These are phyloP conservation scores for Drosophila triauraria DNA, from an alignment of 1,140 invertebrate species.

Conservation along the genomic window DNA sequence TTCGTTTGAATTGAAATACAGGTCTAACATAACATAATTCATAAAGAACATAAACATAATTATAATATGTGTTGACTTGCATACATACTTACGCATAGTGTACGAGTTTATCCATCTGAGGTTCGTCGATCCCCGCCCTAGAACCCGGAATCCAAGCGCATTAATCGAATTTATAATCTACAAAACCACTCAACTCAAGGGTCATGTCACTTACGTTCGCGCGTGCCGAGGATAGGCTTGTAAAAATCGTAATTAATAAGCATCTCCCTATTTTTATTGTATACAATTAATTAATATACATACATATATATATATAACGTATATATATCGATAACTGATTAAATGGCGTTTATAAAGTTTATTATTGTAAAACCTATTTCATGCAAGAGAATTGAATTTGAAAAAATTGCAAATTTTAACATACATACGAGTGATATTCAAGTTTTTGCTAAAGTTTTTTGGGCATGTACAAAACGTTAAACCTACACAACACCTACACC, in stretches of 20 bases:
- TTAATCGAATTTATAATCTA: slow-evolving; percentile 54
- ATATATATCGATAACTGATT: slow-evolving; percentile 48
- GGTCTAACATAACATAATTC: slow-evolving; percentile 47
- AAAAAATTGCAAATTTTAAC: slow-evolving; percentile 63
- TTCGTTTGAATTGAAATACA: slow-evolving; percentile 55
- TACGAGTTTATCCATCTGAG: slow-evolving; percentile 36
- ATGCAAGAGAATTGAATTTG: slow-evolving; percentile 82
- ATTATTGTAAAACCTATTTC: slow-evolving; percentile 71
- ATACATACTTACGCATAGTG: slow-evolving; percentile 6
- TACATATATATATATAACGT: slow-evolving; percentile 32
- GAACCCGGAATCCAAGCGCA: slow-evolving; percentile 35
- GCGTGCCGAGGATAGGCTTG: slow-evolving; percentile 36
- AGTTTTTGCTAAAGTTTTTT: slow-evolving; percentile 56
- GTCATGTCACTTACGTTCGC: slow-evolving; percentile 37
- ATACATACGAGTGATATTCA: slow-evolving; percentile 62
- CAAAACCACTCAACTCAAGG: slow-evolving; percentile 30
- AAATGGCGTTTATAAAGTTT: slow-evolving; percentile 68
- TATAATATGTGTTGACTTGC: slow-evolving; percentile 2
- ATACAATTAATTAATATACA: slow-evolving; percentile 40
- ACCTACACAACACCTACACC: slow-evolving; percentile 12
- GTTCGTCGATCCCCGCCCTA: slow-evolving; percentile 33
- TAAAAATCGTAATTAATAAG: slow-evolving; percentile 49
- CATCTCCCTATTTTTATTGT: slow-evolving; percentile 55
- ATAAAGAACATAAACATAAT: slow-evolving; percentile 11
- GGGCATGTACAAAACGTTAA: slow-evolving; percentile 58